Evolutionary conservation across 2,797 vertebrate genomes (phyloP).

Genomic region (Acipenser transmontanus): DNA sequence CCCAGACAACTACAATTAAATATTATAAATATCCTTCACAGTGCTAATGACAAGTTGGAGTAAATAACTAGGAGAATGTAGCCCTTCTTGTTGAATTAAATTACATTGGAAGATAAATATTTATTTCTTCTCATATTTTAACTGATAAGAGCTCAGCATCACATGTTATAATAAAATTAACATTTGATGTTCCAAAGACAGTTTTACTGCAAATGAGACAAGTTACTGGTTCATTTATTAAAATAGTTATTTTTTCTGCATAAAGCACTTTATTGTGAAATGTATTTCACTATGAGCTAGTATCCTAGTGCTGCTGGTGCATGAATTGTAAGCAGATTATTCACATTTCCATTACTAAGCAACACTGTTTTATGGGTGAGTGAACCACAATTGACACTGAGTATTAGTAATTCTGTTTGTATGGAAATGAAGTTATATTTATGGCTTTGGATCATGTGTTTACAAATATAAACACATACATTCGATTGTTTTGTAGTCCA

Average conservation of each 20-base stretch:
- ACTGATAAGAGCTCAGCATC: not conserved
- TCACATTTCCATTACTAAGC: not conserved
- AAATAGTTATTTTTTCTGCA: not conserved
- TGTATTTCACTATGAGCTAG: not conserved
- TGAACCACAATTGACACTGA: not conserved
- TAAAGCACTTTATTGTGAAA: constrained; percentile 1
- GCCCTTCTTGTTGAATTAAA: constrained; percentile 9
- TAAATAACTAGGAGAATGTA: too few species aligned
- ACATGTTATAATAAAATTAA: not conserved
- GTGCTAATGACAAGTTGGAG: too few species aligned
- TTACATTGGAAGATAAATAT: constrained; percentile 4
- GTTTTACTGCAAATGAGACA: too few species aligned
- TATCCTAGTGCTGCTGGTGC: not conserved
- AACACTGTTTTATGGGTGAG: not conserved
- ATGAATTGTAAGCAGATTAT: not conserved
- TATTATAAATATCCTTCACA: too few species aligned
- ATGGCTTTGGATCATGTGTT: too few species aligned
- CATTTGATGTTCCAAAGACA: constrained; percentile 4
- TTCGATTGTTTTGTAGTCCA: too few species aligned
- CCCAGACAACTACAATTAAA: too few species aligned
- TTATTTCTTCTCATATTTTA: constrained; percentile 14
- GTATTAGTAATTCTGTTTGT: not conserved
- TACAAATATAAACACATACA: too few species aligned
- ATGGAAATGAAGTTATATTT: too few species aligned
- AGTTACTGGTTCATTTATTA: constrained; percentile 10